Conservation (phyloP, 2,113 vertebrate species). For the Lamprologus callipterus region DNA sequence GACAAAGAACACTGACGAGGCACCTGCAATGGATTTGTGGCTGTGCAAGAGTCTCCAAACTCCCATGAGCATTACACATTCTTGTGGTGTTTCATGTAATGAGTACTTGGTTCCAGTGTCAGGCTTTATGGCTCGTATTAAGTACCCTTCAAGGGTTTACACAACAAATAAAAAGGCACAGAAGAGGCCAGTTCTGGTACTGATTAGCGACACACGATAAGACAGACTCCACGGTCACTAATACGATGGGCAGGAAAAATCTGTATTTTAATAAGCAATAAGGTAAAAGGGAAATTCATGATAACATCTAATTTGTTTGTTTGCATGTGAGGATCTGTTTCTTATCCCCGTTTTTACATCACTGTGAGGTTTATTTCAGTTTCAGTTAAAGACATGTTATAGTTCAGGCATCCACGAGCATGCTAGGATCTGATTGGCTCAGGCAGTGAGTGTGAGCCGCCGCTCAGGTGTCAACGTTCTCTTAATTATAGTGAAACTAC, state of each 20-base stretch:
- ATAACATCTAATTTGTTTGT: neutral
- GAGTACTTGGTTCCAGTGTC: slow-evolving; percentile 5
- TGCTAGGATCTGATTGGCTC: neutral
- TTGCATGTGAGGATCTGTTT: neutral
- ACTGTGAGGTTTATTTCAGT: neutral
- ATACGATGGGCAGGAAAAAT: neutral
- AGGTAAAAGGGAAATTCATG: neutral
- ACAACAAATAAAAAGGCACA: slow-evolving; percentile 9
- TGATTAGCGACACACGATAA: neutral
- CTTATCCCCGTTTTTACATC: neutral
- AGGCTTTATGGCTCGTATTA: slow-evolving; percentile 1
- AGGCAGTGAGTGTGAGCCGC: neutral
- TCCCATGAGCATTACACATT: slow-evolving; percentile 20
- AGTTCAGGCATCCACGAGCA: neutral
- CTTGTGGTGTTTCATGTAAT: slow-evolving; percentile 1
- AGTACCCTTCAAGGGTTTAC: slow-evolving; percentile 39
- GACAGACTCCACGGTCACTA: neutral
- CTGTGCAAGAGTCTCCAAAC: neutral
- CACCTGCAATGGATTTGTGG: slow-evolving; percentile 12
- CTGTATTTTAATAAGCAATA: neutral
- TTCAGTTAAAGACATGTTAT: neutral
- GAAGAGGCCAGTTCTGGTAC: neutral
- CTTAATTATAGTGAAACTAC: neutral
- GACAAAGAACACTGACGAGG: neutral
- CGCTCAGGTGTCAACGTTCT: neutral